Percentiles rank a stretch among this genome's conserved stretches.
These are phyloP conservation scores for Neoascia interrupta DNA, from an alignment of 2,888 invertebrate genomes.

Conservation along the genomic window DNA sequence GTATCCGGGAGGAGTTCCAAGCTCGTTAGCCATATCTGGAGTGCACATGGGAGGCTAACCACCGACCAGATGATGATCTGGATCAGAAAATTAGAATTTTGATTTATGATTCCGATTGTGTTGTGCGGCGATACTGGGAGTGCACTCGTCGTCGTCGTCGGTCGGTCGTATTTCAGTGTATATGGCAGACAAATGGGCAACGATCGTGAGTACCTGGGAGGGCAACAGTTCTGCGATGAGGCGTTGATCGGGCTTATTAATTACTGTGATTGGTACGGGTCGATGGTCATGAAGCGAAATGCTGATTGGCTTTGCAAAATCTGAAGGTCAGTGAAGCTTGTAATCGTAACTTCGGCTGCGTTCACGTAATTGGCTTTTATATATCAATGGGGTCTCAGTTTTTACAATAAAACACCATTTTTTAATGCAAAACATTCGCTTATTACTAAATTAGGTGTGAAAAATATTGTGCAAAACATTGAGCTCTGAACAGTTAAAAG, in stretches of 20 bases:
- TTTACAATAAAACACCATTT: too few relatives aligned
- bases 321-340: constrained; percentile 38
- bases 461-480: too few relatives aligned
- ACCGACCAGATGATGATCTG: constrained; percentile 36
- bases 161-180: constrained; percentile 11
- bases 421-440: too few relatives aligned
- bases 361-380: too few relatives aligned
- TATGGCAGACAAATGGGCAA: constrained; percentile 53
- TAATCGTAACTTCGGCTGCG: too few relatives aligned
- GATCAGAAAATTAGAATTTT: constrained; percentile 64
- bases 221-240: constrained; percentile 46
- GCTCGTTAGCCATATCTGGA: constrained; percentile 61
- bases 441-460: too few relatives aligned
- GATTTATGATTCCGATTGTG: constrained; percentile 65
- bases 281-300: constrained; percentile 29
- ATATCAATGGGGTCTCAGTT: too few relatives aligned
- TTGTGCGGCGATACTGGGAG: constrained; percentile 16
- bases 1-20: constrained; percentile 45
- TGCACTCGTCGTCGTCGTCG: constrained; percentile 6
- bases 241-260: constrained; percentile 51
- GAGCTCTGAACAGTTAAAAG: too few relatives aligned
- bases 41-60: constrained; percentile 30
- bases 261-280: constrained; percentile 40
- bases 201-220: constrained; percentile 44
- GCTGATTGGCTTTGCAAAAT: not conserved